Evolutionary conservation across 30 jellyfish, hydroid and myxozoan species (phyloP), one percentile per base, ranked within the genome.

Genomic region (Mastigias papua): DNA sequence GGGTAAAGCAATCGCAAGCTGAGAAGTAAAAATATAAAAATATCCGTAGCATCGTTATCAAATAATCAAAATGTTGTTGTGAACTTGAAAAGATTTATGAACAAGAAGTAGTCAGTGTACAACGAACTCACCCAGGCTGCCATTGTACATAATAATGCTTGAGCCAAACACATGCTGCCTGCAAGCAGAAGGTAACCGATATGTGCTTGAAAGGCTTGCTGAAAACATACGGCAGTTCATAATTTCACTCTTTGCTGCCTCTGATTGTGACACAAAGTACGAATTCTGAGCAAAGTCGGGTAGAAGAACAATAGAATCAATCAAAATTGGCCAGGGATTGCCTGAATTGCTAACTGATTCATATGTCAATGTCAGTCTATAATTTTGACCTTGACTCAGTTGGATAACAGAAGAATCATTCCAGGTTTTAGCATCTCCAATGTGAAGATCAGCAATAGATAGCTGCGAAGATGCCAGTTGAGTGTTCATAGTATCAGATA

Each of bases 301-400:
- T 90, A 90, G 69, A 48, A 89, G 67, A 15, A 81, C 63, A 7
- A 95, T 81, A 16, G 99, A 86, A 74, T 95, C 99, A 32, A 95
- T 21, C 32, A 95, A 29, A 8, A 95, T 69, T 9, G 99, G 98
- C 99, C 99, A 95, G 13, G 98, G 97, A 21, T 15, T 66, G 27
- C 99, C 99, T 61, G 76, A 81, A 42, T 58, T 50, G 48, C 74
- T 50, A 25, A 91, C 82, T 17, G 95, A 11, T 21, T 30, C 76
- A 61, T 95, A 95, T 20, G 74, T 51, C 48, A 95, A 1, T 6
- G 90, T 21, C 69, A 95, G 49, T 23, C 92, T 80, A 90, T 95
- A 95, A 17, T 25, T 63, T 32, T 17, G 48, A 10, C 96, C 93
- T 31, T 82, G 77, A 20, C n/a, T 3, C 15, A 95, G 81, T 28